Conservation (phyloP, 2,113 vertebrate species). For the Nematolebias whitei region DNA sequence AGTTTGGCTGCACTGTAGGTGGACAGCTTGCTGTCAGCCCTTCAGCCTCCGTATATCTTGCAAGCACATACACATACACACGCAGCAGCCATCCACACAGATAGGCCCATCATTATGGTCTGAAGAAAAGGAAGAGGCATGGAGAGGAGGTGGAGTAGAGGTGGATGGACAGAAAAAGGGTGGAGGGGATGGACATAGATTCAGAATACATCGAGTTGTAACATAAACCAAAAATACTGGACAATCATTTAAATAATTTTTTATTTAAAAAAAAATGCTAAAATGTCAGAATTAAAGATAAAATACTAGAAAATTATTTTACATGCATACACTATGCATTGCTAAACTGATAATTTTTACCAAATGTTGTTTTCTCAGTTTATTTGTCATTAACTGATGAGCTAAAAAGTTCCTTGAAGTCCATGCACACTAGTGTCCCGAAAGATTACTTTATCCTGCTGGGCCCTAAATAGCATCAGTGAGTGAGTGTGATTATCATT, state of each 20-base stretch:
- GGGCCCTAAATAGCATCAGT: conserved; percentile 53
- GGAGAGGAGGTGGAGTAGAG: conserved; percentile 25
- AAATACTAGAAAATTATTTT: not conserved
- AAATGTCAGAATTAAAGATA: not conserved
- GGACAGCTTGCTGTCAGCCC: conserved; percentile 64
- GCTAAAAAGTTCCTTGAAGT: not conserved
- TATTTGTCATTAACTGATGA: conserved; percentile 18
- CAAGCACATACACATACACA: conserved; percentile 10
- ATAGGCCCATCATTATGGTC: conserved; percentile 59
- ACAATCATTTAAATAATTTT: not conserved
- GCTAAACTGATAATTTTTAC: too few relatives aligned
- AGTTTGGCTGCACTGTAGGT: conserved; percentile 55
- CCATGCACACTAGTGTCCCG: conserved; percentile 2
- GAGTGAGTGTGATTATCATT: conserved; percentile 64
- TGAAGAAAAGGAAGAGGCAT: conserved; percentile 37
- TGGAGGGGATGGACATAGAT: conserved; percentile 26
- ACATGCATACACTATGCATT: too few relatives aligned
- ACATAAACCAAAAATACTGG: conserved; percentile 60
- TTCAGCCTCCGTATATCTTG: conserved; percentile 35
- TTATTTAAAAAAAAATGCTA: too few relatives aligned
- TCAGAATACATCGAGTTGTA: conserved; percentile 42
- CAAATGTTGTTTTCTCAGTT: not conserved
- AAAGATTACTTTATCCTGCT: conserved; percentile 18
- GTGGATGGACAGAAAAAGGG: conserved; percentile 39
- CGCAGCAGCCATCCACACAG: conserved; percentile 22